Percentiles rank a stretch among this genome's conserved stretches.
Conservation (phyloP, 2,797 vertebrate species). For the Meriones psammophilus region DNA sequence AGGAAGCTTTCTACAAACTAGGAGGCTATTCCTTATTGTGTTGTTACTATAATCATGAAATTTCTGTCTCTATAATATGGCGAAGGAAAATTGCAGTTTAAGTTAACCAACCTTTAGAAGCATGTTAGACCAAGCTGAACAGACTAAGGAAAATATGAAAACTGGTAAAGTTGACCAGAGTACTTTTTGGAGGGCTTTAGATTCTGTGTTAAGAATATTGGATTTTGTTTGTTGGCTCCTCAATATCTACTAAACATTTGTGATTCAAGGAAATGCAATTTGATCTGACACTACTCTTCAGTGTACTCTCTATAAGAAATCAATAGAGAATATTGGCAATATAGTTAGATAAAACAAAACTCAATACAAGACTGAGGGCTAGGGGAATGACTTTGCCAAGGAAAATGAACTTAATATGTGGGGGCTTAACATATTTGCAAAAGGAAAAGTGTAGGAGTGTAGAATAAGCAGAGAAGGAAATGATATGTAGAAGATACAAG, state of each 20-base stretch:
- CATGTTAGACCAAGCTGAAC: neutral
- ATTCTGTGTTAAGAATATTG: neutral
- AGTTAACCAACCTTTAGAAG: neutral
- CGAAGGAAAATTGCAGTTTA: conserved; percentile 10
- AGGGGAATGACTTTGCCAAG: neutral
- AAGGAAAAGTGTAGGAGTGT: neutral
- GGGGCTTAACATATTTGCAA: neutral
- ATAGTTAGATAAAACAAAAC: neutral
- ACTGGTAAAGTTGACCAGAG: neutral
- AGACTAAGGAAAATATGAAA: neutral
- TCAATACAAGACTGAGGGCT: neutral
- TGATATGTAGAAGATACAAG: neutral
- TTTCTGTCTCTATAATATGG: neutral
- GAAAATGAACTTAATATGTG: conserved; percentile 3
- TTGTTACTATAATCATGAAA: neutral
- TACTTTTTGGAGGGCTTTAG: neutral
- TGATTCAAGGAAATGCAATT: neutral
- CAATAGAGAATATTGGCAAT: neutral
- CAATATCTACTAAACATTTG: neutral
- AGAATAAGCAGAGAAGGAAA: neutral
- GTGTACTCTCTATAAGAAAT: neutral
- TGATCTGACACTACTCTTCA: conserved; percentile 14
- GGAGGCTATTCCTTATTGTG: neutral
- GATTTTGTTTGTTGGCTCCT: neutral
- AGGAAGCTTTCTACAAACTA: neutral